A percentile compares a stretch with the other conserved stretches of the same genome.
Conservation (phyloP, 2,888 invertebrate species). For the Acronicta alni region DNA sequence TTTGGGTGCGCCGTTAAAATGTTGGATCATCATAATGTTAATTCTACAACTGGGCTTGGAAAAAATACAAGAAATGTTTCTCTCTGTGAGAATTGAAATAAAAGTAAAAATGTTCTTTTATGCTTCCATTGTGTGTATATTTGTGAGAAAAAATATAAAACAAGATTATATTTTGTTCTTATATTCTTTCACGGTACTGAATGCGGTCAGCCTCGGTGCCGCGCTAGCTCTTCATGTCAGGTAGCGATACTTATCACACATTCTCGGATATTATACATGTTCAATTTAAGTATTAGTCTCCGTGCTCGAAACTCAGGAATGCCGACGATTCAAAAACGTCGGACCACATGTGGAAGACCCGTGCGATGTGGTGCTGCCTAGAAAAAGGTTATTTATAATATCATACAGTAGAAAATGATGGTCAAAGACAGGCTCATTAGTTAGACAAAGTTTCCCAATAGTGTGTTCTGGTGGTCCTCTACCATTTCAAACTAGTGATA, state of each 20-base stretch:
- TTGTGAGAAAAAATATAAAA: constrained; percentile 19
- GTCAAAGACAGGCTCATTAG: constrained; percentile 21
- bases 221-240: constrained; percentile 35
- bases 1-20: constrained; percentile 30
- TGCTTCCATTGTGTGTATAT: constrained; percentile 42
- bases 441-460: constrained; percentile 11
- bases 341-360: no score
- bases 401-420: constrained; percentile 6
- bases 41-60: constrained; percentile 5
- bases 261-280: constrained; percentile 41
- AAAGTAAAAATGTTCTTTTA: constrained; percentile 33
- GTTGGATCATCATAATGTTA: constrained; percentile 6
- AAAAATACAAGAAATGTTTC: background rate
- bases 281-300: constrained; percentile 34
- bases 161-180: constrained; percentile 26
- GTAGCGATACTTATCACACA: constrained; percentile 49
- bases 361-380: background rate
- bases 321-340: background rate
- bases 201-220: constrained; percentile 25
- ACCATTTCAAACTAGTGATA: constrained; percentile 22
- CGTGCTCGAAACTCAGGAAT: constrained; percentile 19
- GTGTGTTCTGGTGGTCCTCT: constrained; percentile 3
- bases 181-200: constrained; percentile 27
- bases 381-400: constrained; percentile 1
- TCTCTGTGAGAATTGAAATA: constrained; percentile 17